These are phyloP conservation scores for Sthenelais limicola DNA, from an alignment of 2,888 invertebrate genomes.

Conservation along the genomic window DNA sequence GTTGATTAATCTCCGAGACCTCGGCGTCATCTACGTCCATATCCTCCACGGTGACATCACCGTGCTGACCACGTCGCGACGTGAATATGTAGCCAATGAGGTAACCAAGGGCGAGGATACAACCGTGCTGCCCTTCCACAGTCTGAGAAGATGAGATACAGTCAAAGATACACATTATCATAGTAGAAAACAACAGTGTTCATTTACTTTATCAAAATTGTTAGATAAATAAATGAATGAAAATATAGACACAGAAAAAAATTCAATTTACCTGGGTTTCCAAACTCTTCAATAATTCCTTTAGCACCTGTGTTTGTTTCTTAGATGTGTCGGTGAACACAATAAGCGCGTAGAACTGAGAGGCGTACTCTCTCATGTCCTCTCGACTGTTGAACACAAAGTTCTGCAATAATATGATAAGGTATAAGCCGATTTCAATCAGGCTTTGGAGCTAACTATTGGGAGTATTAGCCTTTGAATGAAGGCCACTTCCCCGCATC, in stretches of 20 bases:
- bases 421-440: neutral
- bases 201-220: neutral
- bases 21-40: slow-evolving; percentile 41
- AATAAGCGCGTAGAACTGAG: slow-evolving; percentile 84
- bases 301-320: slow-evolving; percentile 76
- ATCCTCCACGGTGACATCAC: slow-evolving; percentile 44
- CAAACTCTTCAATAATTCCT: slow-evolving; percentile 76
- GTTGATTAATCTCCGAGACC: slow-evolving; percentile 10
- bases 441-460: neutral
- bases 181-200: neutral
- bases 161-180: neutral
- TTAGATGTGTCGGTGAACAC: slow-evolving; percentile 75
- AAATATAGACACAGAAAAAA: neutral
- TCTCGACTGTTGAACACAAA: slow-evolving; percentile 78
- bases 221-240: slow-evolving; percentile 24
- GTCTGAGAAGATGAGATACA: slow-evolving; percentile 68
- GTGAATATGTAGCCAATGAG: slow-evolving; percentile 64
- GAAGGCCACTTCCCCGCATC: no score
- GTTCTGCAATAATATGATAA: slow-evolving; percentile 57
- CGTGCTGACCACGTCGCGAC: slow-evolving; percentile 14
- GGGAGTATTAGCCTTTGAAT: neutral
- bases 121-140: slow-evolving; percentile 85
- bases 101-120: slow-evolving; percentile 81
- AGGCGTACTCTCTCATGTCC: slow-evolving; percentile 82
- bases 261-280: slow-evolving; percentile 69